phyloP scores from a whole-genome alignment of 2,113 vertebrate genomes.

The Elgaria multicarinata region DNA sequence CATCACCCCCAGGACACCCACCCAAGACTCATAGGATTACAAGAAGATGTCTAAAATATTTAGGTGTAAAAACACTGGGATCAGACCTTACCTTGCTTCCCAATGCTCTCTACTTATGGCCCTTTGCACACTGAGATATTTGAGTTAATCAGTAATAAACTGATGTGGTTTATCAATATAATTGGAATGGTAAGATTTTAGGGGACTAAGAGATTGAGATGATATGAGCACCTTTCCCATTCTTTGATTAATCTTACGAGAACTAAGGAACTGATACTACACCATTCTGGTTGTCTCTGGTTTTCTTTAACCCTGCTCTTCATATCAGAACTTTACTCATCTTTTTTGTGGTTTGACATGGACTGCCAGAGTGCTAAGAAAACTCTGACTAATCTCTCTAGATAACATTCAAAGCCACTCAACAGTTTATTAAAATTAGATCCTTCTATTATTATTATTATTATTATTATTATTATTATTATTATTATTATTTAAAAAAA shows the following conservation, averaged over 20 bases:
- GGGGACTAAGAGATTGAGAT: neutral
- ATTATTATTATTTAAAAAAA: too few species aligned
- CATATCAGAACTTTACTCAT: neutral
- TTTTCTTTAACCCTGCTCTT: neutral
- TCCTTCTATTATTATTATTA: too few species aligned
- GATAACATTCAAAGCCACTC: too few species aligned
- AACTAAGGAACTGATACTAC: neutral
- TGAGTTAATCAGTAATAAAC: neutral
- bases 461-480: too few species aligned
- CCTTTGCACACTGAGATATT: too few species aligned
- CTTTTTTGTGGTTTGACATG: neutral
- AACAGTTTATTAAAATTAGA: too few species aligned
- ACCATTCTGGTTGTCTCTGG: neutral
- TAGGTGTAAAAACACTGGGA: neutral
- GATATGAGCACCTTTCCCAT: neutral
- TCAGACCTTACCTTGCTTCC: neutral
- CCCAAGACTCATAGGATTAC: too few species aligned
- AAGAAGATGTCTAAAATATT: neutral
- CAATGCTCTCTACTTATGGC: neutral
- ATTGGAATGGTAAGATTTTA: neutral
- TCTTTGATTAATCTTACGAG: neutral
- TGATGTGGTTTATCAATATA: neutral
- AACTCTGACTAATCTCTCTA: neutral
- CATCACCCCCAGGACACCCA: too few species aligned
- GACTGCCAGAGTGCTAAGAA: neutral